Conservation (phyloP, 2,113 vertebrate species). For the Odobenus rosmarus region DNA sequence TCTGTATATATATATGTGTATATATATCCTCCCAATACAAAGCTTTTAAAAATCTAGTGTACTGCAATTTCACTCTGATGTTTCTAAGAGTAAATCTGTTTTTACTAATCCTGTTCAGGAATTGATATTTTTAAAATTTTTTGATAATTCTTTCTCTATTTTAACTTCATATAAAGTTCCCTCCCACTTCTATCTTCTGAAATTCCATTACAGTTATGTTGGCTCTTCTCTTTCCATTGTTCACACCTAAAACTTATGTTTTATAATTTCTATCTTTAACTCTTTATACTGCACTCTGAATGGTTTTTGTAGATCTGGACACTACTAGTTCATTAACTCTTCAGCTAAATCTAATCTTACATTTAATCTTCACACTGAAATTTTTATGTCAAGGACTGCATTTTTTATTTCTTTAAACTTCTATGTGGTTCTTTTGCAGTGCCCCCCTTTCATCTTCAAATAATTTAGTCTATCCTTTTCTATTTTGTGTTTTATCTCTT, state of each 20-base stretch:
- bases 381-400: not conserved
- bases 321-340: not conserved
- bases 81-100: not conserved
- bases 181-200: not conserved
- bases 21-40: not conserved
- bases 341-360: not conserved
- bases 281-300: not conserved
- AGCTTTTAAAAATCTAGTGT: not conserved
- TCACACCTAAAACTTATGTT: not conserved
- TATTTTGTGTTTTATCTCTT: not conserved
- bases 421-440: not conserved
- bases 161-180: not conserved
- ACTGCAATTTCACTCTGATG: not conserved
- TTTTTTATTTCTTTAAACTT: not conserved
- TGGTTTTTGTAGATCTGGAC: not conserved
- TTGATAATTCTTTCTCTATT: not conserved
- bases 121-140: not conserved
- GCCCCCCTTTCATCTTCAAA: accelerated
- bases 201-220: not conserved
- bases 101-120: not conserved
- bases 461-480: not conserved
- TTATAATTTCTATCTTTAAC: not conserved
- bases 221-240: not conserved
- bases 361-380: not conserved
- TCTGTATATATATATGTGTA: not conserved